A percentile compares a stretch with the other conserved stretches of the same genome.
Conservation (phyloP, 1,140 invertebrate genomes). For the Parasteatoda tepidariorum region DNA sequence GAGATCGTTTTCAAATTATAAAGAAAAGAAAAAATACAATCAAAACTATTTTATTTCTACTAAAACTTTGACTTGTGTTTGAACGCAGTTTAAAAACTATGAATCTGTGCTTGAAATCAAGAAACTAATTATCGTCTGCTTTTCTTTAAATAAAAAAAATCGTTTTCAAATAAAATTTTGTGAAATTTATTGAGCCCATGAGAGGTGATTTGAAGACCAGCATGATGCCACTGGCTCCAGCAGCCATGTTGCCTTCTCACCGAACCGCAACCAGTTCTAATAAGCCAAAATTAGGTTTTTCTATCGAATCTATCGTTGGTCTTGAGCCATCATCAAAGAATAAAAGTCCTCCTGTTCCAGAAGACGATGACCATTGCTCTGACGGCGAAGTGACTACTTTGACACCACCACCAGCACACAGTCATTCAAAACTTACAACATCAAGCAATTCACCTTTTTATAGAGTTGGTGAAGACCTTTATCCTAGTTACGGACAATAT, state of each 20-base stretch:
- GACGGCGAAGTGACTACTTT: conserved; percentile 11
- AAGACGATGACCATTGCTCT: conserved; percentile 26
- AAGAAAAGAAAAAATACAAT: too few relatives aligned
- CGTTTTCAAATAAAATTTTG: neutral
- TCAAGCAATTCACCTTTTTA: neutral
- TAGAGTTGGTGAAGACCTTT: conserved; percentile 23
- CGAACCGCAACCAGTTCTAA: neutral
- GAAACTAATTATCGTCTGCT: too few relatives aligned
- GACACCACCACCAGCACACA: conserved; percentile 28
- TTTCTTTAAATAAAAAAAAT: too few relatives aligned
- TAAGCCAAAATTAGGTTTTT: conserved; percentile 93
- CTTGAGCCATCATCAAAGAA: conserved; percentile 23
- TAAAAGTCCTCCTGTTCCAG: neutral
- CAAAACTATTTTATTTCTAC: too few relatives aligned
- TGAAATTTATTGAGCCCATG: conserved; percentile 8
- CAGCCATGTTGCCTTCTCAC: conserved; percentile 40
- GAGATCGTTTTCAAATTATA: too few relatives aligned
- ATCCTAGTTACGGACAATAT: conserved; percentile 1
- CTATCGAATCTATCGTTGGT: conserved; percentile 94
- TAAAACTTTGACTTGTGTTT: too few relatives aligned
- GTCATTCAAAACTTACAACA: conserved; percentile 7
- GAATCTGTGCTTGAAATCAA: too few relatives aligned
- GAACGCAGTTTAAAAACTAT: too few relatives aligned
- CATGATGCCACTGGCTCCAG: conserved; percentile 56
- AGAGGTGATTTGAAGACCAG: conserved; percentile 45